Base-by-base conservation (phyloP, 1,140 invertebrate genomes). In the Cephus cinctus region DNA sequence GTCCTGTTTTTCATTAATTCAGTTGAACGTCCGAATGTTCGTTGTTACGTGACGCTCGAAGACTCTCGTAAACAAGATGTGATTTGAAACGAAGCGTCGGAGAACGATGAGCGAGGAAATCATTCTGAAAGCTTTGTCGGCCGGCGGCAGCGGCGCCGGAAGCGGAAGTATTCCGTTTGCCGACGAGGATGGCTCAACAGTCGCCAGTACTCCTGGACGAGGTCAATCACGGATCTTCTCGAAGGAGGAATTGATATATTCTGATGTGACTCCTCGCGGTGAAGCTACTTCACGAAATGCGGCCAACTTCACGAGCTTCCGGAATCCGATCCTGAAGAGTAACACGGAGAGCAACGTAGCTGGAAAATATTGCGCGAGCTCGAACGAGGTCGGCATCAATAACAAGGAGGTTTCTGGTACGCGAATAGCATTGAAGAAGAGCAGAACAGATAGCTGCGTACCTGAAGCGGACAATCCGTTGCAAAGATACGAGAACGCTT, bases 81-180 rank as follows among this genome's bases (percentile, higher is more conserved):
- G 0, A 41, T 15, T 21, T 20, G 39, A 41, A 20, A 11, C 6
- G 16, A 23, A 36, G 12, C 22, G 44, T 38, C 43, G 38, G 45
- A 39, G 15, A 14, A 47, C 5, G 6, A 65, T 63, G 62, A 61
- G 23, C 38, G 54, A 65, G 41, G 56, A 63, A 44, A 52, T 52
- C 16, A 43, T 61, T 18, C 6, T 48, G 16, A 63, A 54, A 20
- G 25, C 30, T 14, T 20, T 55, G n/a, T 47, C 41, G 27, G 45
- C 39, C 20, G 48, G 48, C 40, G 43, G 40, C 6, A 27, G 6
- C 25, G 25, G 6, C 20, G 48, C 45, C 40, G 43, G 40, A 5
- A 27, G 6, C 25, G 25, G 6, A n/a, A 46, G 53, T 22, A 58
- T 59, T 47, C 46, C 52, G 4, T 59, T 48, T 31, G 54, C 44